A percentile compares a stretch with the other conserved stretches of the same genome.
phyloP scores from a whole-genome alignment of 2,888 invertebrate species.

The Octodonta nipae region DNA sequence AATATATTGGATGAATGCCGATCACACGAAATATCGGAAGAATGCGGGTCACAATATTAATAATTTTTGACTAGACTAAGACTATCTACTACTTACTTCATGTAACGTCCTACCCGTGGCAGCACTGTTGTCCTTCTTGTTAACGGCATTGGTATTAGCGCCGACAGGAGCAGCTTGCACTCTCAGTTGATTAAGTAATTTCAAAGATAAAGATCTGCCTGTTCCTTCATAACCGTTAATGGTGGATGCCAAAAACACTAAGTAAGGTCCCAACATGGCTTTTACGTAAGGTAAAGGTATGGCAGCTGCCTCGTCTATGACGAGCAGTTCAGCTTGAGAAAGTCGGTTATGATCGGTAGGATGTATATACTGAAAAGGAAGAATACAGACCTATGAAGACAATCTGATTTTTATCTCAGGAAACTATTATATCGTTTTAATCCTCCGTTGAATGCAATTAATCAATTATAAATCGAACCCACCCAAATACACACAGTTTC shows the following conservation, averaged over 20 bases:
- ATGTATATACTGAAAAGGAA: slow-evolving; percentile 67
- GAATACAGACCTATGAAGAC: background rate
- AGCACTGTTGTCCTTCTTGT: slow-evolving; percentile 34
- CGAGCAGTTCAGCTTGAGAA: slow-evolving; percentile 83
- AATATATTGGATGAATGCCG: too few species aligned
- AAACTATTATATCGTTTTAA: too few species aligned
- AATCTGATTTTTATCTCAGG: background rate
- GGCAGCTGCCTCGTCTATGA: slow-evolving; percentile 98
- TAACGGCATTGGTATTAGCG: slow-evolving; percentile 37
- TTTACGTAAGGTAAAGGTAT: slow-evolving; percentile 90
- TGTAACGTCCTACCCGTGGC: slow-evolving; percentile 41
- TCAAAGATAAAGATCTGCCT: slow-evolving; percentile 86
- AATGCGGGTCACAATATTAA: too few species aligned
- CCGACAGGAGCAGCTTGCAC: slow-evolving; percentile 44
- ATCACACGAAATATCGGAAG: too few species aligned
- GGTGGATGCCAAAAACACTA: slow-evolving; percentile 91
- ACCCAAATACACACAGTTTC: too few species aligned
- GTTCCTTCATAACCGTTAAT: slow-evolving; percentile 98
- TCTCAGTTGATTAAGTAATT: slow-evolving; percentile 79
- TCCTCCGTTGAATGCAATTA: too few species aligned
- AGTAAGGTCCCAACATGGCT: slow-evolving; percentile 75
- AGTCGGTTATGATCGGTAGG: slow-evolving; percentile 81
- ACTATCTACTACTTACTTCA: too few species aligned
- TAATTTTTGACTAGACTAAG: too few species aligned
- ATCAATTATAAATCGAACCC: too few species aligned